Evolutionary conservation across 2,888 invertebrate genomes (phyloP), one percentile per base, ranked within the genome.

Genomic region (Drosophila maculinotata): DNA sequence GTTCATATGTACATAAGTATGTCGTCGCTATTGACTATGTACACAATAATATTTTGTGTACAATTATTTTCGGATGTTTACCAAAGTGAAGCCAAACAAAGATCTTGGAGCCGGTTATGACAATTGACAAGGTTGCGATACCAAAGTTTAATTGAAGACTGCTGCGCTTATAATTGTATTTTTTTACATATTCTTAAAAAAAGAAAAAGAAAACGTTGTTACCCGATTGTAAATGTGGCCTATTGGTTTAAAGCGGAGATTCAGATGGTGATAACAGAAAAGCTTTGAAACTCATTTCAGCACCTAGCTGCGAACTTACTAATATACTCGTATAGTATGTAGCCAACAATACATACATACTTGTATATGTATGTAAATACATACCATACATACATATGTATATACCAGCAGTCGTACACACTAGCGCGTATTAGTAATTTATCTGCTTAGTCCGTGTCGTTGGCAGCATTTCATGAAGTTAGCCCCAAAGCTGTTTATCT

Each of bases 381-480:
- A 25, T 7, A 10, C 20, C 14, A 31, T 14, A 59, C 30, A 26
- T 2, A 23, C 9, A 23, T 60, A 23, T 57, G 48, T 51, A 30
- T 36, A 4, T 28, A 33, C 15, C 23, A 17, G 65, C 49, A 59
- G 65, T 48, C 54, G 57, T 39, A 49, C 69, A 80, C 74, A 80
- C 77, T 76, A 58, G 66, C 71, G 80, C 80, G 80, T 80, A 82
- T 81, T 74, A 86, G 87, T 69, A 77, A 83, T 86, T 77, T 83
- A 86, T 80, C 66, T 67, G 76, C 69, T 49, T 63, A 60, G 53
- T 68, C 45, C 54, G 48, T 63, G 70, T 66, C 39, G 66, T 53
- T 51, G 64, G 42, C 52, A 54, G 68, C 52, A n/a, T n/a, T 42
- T 47, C 54, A 57, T 66, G 39, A 65, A 67, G 63, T 71, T 68